Evolutionary conservation across 1,140 invertebrate genomes (phyloP).

Genomic region (Drosophila obscura): DNA sequence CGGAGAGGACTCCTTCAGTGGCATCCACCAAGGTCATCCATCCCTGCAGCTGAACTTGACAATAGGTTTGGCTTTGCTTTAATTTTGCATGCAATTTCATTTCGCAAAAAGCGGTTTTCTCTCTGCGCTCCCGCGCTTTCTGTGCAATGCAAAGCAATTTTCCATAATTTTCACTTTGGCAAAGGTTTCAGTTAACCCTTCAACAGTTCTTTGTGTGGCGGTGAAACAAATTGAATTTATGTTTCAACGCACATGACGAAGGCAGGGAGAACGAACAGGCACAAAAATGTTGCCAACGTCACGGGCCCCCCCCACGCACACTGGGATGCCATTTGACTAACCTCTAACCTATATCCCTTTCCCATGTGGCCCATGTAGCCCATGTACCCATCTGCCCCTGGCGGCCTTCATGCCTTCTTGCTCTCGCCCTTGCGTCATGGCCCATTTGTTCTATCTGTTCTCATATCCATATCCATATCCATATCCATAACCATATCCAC

Average conservation of each 20-base stretch:
- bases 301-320: slow-evolving; percentile 36
- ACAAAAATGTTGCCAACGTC: slow-evolving; percentile 42
- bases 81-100: slow-evolving; percentile 56
- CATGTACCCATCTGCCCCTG: background rate
- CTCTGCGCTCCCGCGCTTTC: too few species aligned
- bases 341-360: too few species aligned
- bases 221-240: slow-evolving; percentile 68
- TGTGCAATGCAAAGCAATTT: slow-evolving; percentile 31
- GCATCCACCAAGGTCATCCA: slow-evolving; percentile 51
- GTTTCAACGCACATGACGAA: slow-evolving; percentile 26
- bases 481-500: background rate
- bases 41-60: slow-evolving; percentile 66
- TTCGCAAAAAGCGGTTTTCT: slow-evolving; percentile 19
- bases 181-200: slow-evolving; percentile 30
- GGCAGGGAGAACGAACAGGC: slow-evolving; percentile 7
- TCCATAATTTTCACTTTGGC: slow-evolving; percentile 39
- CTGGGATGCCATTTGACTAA: slow-evolving; percentile 16
- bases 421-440: slow-evolving; percentile 24
- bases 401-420: background rate
- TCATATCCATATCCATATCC: slow-evolving; percentile 3
- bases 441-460: slow-evolving; percentile 31
- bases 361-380: too few species aligned
- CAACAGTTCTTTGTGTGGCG: slow-evolving; percentile 17
- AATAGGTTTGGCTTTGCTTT: slow-evolving; percentile 47
- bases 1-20: slow-evolving; percentile 45